These are phyloP conservation scores for Scaptomyza hsui DNA, from an alignment of 1,140 invertebrate species.

Conservation along the genomic window DNA sequence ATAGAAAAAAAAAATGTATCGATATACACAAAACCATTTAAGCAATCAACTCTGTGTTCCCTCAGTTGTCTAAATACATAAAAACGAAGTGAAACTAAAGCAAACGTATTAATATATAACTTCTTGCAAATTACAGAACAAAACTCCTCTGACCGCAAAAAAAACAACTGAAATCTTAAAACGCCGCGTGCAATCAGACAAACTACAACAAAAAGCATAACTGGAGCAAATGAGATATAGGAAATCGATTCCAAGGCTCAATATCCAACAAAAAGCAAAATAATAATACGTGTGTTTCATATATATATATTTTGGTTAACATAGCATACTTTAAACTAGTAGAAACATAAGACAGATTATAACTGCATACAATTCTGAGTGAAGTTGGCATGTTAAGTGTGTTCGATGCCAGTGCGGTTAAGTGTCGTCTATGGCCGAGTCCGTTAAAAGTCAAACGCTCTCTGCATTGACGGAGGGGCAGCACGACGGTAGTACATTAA, in stretches of 20 bases:
- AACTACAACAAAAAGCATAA: conserved; percentile 1
- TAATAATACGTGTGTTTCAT: conserved; percentile 1
- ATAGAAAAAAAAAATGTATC: not conserved
- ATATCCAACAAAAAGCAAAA: not conserved
- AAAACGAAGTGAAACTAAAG: not conserved
- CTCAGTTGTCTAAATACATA: not conserved
- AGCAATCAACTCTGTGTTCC: not conserved
- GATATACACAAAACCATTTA: not conserved
- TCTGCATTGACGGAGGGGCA: conserved; percentile 85
- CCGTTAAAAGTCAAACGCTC: conserved; percentile 84
- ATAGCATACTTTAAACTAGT: conserved; percentile 1
- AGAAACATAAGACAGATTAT: conserved; percentile 17
- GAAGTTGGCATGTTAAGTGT: conserved; percentile 82
- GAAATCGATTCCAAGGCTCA: not conserved
- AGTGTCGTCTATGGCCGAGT: conserved; percentile 85
- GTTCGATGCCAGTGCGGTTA: conserved; percentile 83
- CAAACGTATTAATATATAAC: not conserved
- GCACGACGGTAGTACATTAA: conserved; percentile 72
- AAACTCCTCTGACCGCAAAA: conserved; percentile 21
- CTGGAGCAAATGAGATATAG: not conserved
- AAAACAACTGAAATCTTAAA: conserved; percentile 6
- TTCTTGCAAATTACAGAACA: conserved; percentile 32
- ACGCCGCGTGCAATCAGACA: conserved; percentile 2
- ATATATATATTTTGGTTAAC: conserved; percentile 1
- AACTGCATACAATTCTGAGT: conserved; percentile 58